A percentile compares a stretch with the other conserved stretches of the same genome.
Conservation (phyloP, 1,140 invertebrate genomes). For the Copidosoma floridanum region DNA sequence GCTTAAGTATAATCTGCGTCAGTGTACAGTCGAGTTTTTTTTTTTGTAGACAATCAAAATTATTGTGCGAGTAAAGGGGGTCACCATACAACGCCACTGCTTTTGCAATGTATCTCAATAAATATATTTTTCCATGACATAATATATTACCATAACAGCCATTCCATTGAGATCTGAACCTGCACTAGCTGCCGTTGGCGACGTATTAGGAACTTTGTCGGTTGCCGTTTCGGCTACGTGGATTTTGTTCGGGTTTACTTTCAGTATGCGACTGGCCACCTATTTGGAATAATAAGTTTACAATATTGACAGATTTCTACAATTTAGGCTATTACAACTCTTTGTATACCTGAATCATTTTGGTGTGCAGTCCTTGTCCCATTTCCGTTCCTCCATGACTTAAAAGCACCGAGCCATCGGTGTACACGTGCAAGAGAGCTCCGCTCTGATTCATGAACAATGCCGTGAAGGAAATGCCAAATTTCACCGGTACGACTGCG, state of each 20-base stretch:
- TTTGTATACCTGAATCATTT: conserved; percentile 89
- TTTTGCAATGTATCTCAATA: neutral
- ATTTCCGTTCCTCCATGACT: conserved; percentile 92
- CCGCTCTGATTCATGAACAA: conserved; percentile 85
- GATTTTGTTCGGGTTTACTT: conserved; percentile 74
- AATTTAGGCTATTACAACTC: conserved; percentile 3
- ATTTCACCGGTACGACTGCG: conserved; percentile 84
- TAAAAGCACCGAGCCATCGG: conserved; percentile 89
- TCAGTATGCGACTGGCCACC: conserved; percentile 73
- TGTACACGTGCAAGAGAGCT: conserved; percentile 85
- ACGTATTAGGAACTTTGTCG: conserved; percentile 93
- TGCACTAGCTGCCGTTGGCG: conserved; percentile 86
- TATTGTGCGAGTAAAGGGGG: too few species aligned
- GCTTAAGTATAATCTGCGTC: too few species aligned
- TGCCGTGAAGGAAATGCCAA: conserved; percentile 82
- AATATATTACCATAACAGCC: conserved; percentile 74
- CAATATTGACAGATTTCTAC: neutral
- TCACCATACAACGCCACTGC: too few species aligned
- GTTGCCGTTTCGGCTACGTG: conserved; percentile 87
- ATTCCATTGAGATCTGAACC: conserved; percentile 94
- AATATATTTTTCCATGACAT: neutral
- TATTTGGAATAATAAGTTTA: conserved; percentile 30
- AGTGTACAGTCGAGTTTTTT: too few species aligned
- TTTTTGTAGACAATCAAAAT: too few species aligned
- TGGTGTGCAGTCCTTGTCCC: conserved; percentile 94